These are phyloP conservation scores for Tretioscincus oriximinensis DNA, from an alignment of 2,113 vertebrate genomes.

Conservation along the genomic window DNA sequence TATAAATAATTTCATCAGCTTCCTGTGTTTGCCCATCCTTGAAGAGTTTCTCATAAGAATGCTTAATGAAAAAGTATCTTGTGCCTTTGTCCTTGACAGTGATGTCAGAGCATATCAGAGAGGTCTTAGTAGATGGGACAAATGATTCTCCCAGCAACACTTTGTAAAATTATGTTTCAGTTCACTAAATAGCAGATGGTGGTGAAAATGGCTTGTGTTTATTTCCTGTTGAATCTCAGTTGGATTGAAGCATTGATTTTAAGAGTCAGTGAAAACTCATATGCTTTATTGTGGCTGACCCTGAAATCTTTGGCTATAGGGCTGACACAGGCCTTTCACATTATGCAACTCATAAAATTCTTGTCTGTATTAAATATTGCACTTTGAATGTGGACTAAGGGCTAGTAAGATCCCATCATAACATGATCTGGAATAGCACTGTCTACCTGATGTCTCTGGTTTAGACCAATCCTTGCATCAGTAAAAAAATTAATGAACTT, in stretches of 20 bases:
- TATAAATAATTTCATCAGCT: conserved; percentile 60
- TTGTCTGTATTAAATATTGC: no score
- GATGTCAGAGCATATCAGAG: conserved; percentile 46
- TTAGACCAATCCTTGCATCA: no score
- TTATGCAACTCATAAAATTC: no score
- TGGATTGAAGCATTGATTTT: conserved; percentile 50
- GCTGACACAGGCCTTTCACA: no score
- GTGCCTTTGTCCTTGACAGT: conserved; percentile 63
- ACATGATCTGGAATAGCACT: no score
- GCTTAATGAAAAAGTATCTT: conserved; percentile 62
- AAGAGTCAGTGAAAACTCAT: background rate
- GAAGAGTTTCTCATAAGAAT: conserved; percentile 53
- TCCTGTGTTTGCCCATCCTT: conserved; percentile 65
- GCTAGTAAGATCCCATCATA: no score
- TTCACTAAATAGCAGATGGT: conserved; percentile 50
- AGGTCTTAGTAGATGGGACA: conserved; percentile 34
- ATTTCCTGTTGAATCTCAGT: conserved; percentile 55
- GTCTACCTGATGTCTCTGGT: no score
- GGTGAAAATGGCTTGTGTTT: conserved; percentile 58
- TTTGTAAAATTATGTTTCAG: conserved; percentile 47
- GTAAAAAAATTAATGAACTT: no score
- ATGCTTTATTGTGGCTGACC: no score
- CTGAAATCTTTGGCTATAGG: no score
- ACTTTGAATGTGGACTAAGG: no score
- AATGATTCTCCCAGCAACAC: conserved; percentile 29